Evolutionary conservation across 1,140 invertebrate species (phyloP).

Genomic region (Micrasema minimum): DNA sequence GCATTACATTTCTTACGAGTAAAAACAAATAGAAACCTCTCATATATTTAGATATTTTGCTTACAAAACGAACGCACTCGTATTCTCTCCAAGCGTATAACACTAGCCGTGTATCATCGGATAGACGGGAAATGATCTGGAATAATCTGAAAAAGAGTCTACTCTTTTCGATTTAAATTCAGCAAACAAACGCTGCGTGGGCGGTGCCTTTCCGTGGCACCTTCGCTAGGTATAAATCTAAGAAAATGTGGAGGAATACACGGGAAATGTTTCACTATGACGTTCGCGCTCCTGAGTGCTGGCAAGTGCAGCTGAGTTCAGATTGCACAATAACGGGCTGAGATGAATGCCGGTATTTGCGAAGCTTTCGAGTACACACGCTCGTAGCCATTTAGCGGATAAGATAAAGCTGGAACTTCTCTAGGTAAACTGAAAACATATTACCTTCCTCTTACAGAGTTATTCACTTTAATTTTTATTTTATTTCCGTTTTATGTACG

Average conservation of each 20-base stretch:
- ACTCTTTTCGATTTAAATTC: constrained; percentile 41
- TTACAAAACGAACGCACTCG: neutral
- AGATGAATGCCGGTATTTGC: constrained; percentile 36
- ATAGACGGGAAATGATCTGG: constrained; percentile 42
- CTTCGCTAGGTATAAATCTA: constrained; percentile 11
- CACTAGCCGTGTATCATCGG: constrained; percentile 42
- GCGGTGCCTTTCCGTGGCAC: constrained; percentile 24
- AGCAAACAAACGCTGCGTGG: constrained; percentile 29
- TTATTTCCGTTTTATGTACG: no score
- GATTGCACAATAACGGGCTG: constrained; percentile 20
- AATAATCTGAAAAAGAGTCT: constrained; percentile 44
- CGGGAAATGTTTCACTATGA: constrained; percentile 29
- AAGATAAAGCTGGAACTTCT: neutral
- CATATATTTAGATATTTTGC: neutral
- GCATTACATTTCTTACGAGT: neutral
- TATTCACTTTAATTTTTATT: no score
- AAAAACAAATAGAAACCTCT: constrained; percentile 3
- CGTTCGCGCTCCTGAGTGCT: constrained; percentile 8
- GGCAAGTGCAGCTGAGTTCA: constrained; percentile 24
- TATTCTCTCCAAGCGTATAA: constrained; percentile 37
- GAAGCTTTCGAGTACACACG: constrained; percentile 21
- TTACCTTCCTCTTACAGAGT: no score
- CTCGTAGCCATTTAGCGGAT: constrained; percentile 25
- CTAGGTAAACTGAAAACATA: no score
- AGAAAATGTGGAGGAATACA: constrained; percentile 33